Evolutionary conservation across 2,888 invertebrate species (phyloP), one percentile per base, ranked within the genome.

Genomic region (Cactoblastis cactorum): DNA sequence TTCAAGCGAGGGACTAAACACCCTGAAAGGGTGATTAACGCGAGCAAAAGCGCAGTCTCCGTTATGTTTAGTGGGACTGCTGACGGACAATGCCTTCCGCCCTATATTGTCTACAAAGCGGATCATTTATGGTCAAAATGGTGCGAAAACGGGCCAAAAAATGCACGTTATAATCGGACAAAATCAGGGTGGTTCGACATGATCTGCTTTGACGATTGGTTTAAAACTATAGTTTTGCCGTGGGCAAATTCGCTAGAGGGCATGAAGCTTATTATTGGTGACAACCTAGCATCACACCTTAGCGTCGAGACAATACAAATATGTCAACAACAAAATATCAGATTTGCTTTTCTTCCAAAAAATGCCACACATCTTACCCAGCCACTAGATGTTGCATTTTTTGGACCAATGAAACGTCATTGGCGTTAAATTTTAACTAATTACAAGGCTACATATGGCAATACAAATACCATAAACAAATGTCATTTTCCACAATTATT

Each of bases 321-420:
- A 33, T 33, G 33, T 33, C 1, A 33, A 34, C 34, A 53, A 24
- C 15, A 56, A 17, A 47, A 62, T 34, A 56, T 62, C 28, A 22
- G 38, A 33, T 60, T 63, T 32, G 50, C 53, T 15, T 63, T 62
- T 37, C 45, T 59, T 15, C 58, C 56, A 39, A 41, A 51, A 15
- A 63, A 59, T 38, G 52, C 58, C 0, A 59, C 61, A 8, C 60
- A 61, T 47, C 24, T 57, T 2, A 56, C 59, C 9, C 59, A 62
- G 32, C 60, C 58, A 14, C 39, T 62, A 3, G 62, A 60, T 49
- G 58, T 60, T 8, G 53, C 61, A 6, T 59, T 54, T 51, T 61
- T 61, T 47, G 50, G 57, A 5, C 62, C 60, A 0, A 47, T 61
- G 49, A 61, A 59, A 53, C n/a, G n/a, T n/a, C n/a, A n/a, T n/a